Evolutionary conservation across 2,113 vertebrate species (phyloP).

Genomic region (Saccopteryx bilineata): DNA sequence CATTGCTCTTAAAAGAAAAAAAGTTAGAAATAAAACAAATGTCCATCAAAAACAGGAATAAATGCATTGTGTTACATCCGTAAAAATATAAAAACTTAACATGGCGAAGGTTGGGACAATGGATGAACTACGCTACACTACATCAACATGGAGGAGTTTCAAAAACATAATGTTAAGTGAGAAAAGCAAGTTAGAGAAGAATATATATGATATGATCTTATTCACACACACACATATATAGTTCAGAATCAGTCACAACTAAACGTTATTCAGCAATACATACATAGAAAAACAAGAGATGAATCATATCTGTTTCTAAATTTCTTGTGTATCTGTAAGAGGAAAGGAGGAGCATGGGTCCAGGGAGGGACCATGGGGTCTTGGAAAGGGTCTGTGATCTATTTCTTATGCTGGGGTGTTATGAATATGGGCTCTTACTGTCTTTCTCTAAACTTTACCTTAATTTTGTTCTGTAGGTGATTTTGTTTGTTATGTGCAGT

Average conservation of each 20-base stretch:
- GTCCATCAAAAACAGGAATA: background rate
- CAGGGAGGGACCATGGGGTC: background rate
- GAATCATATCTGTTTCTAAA: background rate
- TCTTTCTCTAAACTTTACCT: background rate
- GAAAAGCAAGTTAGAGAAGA: background rate
- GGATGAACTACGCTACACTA: background rate
- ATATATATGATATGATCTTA: background rate
- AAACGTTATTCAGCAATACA: background rate
- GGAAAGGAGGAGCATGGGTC: too few species aligned
- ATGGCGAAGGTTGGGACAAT: background rate
- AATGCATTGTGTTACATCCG: background rate
- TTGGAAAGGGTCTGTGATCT: background rate
- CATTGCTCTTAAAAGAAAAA: background rate
- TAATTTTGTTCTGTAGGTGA: background rate
- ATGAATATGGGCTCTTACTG: background rate
- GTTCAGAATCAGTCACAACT: background rate
- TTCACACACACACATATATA: background rate
- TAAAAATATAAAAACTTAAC: background rate
- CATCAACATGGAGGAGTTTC: background rate
- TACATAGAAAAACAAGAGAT: background rate
- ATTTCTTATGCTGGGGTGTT: background rate
- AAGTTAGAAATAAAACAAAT: background rate
- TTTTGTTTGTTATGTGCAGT: background rate
- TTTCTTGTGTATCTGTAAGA: background rate
- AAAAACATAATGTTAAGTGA: background rate